Evolutionary conservation across 2,797 vertebrate genomes (phyloP).

Genomic region (Gymnoscopelus microlampas): DNA sequence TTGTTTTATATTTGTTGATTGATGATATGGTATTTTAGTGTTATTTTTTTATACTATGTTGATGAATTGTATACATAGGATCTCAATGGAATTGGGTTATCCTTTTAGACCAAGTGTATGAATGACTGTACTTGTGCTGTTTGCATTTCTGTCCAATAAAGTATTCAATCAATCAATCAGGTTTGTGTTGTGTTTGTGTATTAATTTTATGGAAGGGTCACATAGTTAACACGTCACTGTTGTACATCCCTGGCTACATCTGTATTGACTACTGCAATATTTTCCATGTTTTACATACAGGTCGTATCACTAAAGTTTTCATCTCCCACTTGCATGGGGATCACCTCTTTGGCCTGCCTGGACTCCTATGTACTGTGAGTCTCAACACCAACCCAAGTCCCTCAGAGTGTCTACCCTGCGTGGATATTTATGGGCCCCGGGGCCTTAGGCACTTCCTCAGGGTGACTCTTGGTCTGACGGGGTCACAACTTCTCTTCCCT

Average conservation of each 20-base stretch:
- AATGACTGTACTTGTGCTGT: too few species aligned
- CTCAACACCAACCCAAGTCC: conserved; percentile 78
- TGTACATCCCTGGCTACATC: not conserved
- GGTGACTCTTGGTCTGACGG: conserved; percentile 86
- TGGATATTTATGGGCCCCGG: conserved; percentile 90
- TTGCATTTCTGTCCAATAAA: too few species aligned
- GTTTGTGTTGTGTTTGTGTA: too few species aligned
- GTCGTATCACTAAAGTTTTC: conserved; percentile 93
- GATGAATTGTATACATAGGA: too few species aligned
- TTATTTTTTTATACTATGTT: too few species aligned
- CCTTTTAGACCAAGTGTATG: too few species aligned
- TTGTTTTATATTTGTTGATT: too few species aligned
- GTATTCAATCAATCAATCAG: too few species aligned
- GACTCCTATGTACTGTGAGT: conserved; percentile 92
- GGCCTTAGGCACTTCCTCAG: conserved; percentile 86
- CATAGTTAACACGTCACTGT: too few species aligned
- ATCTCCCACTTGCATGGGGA: conserved; percentile 95
- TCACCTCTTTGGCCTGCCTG: conserved; percentile 93
- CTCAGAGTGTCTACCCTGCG: conserved; percentile 55
- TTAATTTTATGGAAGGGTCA: too few species aligned
- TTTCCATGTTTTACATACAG: conserved; percentile 63
- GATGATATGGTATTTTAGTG: too few species aligned
- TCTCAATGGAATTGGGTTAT: too few species aligned
- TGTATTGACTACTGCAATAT: not conserved
- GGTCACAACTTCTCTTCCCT: conserved; percentile 86